Evolutionary conservation across 1,140 invertebrate species (phyloP), one percentile per base, ranked within the genome.

Genomic region (Apis cerana): DNA sequence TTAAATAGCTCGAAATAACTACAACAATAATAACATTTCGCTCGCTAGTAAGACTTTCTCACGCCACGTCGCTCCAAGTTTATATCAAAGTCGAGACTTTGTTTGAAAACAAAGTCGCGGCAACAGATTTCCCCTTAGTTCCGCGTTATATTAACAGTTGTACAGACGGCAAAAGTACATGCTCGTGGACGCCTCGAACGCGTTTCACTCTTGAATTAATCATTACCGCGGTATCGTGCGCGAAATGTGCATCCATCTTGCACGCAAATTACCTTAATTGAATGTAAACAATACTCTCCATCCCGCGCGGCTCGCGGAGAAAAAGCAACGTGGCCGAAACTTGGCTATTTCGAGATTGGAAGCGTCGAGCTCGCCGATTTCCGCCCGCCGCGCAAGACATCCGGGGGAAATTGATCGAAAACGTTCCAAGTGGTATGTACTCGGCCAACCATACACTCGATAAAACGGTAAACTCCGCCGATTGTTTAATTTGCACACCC

Each of bases 221-320:
- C 17, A 68, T 58, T 1, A 27, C 27, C 27, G 27, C 27, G 27
- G 27, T 58, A 48, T 11, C 5, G 43, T 12, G 15, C 43, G 33
- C 17, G n/a, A 71, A 71, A 50, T 19, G 19, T 27, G 21, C 48
- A 62, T 52, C 23, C 23, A 33, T 52, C 43, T n/a, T 9, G 10
- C 56, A 64, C 23, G 48, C n/a, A 59, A 78, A 79, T 79, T 59
- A 79, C 27, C 19, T 50, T 80, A 80, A 80, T 74, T 80, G 69
- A 80, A 80, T 23, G 59, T 33, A 43, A 72, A 52, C 69, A 64
- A 50, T 5, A 27, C 33, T 13, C 48, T 15, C 27, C 43, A 11
- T 8, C 23, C 27, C 50, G 21, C 17, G 23, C 67, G 23, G 17
- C 27, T 52, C 59, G 50, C 64, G 33, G 10, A 54, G 68, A 62